phyloP scores from a whole-genome alignment of 2,888 invertebrate genomes.

The Biston stratarius region DNA sequence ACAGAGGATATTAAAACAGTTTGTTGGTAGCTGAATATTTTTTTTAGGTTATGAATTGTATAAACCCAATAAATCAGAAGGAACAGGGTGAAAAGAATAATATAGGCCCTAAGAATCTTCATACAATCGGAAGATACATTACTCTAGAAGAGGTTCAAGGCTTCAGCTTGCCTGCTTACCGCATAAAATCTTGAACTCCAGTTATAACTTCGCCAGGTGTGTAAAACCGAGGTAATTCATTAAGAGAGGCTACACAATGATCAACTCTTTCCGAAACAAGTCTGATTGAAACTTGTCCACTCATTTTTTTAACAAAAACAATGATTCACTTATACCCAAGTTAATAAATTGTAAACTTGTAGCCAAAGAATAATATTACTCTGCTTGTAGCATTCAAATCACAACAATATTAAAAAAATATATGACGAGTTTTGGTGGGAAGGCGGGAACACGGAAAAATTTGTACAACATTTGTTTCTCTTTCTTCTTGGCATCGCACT shows the following conservation, averaged over 20 bases:
- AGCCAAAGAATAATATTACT: too few species aligned
- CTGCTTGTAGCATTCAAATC: too few species aligned
- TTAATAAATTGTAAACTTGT: too few species aligned
- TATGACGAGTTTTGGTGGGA: too few species aligned
- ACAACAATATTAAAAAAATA: too few species aligned
- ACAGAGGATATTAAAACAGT: not conserved
- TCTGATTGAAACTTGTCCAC: conserved; percentile 87
- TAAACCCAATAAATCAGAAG: too few species aligned
- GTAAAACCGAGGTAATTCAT: conserved; percentile 88
- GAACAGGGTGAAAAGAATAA: too few species aligned
- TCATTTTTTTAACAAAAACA: conserved; percentile 62
- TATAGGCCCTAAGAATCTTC: not conserved
- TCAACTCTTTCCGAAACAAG: conserved; percentile 89
- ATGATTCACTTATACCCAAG: too few species aligned
- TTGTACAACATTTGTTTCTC: too few species aligned
- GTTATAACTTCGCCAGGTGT: conserved; percentile 96
- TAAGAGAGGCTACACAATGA: conserved; percentile 83
- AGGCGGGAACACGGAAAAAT: too few species aligned
- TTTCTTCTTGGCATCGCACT: too few species aligned
- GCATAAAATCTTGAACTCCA: conserved; percentile 93
- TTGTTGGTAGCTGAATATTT: not conserved
- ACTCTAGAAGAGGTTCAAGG: not conserved
- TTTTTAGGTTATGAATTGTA: too few species aligned
- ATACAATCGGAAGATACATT: not conserved
- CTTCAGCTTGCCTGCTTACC: conserved; percentile 80